Evolutionary conservation across 2,113 vertebrate species (phyloP), one percentile per base, ranked within the genome.

Genomic region (Cynopterus brachyotis): DNA sequence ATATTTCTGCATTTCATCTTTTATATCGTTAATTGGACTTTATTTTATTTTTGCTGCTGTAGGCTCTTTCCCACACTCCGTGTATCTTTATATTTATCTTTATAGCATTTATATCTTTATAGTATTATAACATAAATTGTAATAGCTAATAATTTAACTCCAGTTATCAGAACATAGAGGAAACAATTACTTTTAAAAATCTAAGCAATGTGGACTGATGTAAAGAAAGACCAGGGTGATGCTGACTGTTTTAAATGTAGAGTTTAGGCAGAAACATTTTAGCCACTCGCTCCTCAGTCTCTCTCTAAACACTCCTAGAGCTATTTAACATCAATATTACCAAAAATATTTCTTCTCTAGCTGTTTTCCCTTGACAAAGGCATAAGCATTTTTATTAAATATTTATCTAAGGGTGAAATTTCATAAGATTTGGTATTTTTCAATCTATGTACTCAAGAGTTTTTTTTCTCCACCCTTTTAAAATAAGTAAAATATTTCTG

Each of bases 401-500:
- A 84, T 89, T 86, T 86, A 73, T 50, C 45, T 62, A 70, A 81
- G 45, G 72, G 70, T 85, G 42, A 91, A 92, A 76, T 91, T 79
- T 96, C 60, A 47, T 94, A 94, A 94, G 70, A 66, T 15, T 67
- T 80, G 35, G 5, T 13, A 35, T 93, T 85, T 89, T 81, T 67
- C 1, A 93, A 75, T 53, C 11, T 94, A 67, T 47, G 2, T 50
- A 60, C 19, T 69, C 40, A 72, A 80, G 55, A 82, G 24, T 69
- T 90, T 57, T 69, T 90, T 57, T 40, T n/a, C 59, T 59, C 76
- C 69, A 73, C 9, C 22, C 64, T 76, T 91, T 62, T 42, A 88
- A 92, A 96, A 47, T 69, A 91, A 76, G 97, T 92, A 89, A 97
- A 97, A 86, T 91, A 97, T 91, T 96, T 97, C 94, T 96, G 81